These are phyloP conservation scores for Caenorhabditis sp. DNA, from an alignment of 2,888 invertebrate species.

Conservation along the genomic window DNA sequence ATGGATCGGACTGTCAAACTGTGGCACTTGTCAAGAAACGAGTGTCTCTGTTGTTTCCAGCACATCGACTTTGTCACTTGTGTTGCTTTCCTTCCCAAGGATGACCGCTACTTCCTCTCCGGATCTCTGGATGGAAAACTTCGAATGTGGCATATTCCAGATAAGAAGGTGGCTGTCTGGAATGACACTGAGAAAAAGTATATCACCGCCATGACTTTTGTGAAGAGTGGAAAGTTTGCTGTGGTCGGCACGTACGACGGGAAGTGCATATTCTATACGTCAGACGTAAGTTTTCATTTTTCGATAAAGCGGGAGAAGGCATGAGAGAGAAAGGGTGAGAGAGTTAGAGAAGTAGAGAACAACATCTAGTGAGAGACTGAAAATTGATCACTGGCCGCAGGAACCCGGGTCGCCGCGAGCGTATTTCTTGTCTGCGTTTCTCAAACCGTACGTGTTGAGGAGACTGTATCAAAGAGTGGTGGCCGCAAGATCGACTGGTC, in stretches of 20 bases:
- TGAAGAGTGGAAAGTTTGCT: conserved; percentile 93
- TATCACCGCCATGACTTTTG: conserved; percentile 83
- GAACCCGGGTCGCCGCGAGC: too few relatives aligned
- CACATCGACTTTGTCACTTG: conserved; percentile 99
- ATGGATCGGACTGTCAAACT: conserved; percentile 91
- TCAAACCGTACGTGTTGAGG: too few relatives aligned
- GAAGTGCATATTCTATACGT: conserved; percentile 97
- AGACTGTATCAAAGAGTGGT: too few relatives aligned
- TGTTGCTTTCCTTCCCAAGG: conserved; percentile 96
- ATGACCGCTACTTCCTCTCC: conserved; percentile 92
- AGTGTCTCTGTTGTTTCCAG: conserved; percentile 98
- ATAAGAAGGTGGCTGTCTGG: conserved; percentile 87
- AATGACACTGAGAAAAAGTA: conserved; percentile 78
- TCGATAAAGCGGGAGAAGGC: neutral
- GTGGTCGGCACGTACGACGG: conserved; percentile 99
- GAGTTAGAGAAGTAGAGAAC: neutral
- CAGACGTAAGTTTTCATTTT: conserved; percentile 86
- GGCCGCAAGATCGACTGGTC: neutral
- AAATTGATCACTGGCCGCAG: neutral
- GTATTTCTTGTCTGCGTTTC: too few relatives aligned
- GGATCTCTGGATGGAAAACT: conserved; percentile 98
- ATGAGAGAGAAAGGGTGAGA: neutral
- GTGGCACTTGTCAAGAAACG: conserved; percentile 97
- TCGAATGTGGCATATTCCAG: conserved; percentile 99
- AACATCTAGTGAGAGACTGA: neutral